Evolutionary conservation across 2,888 invertebrate genomes (phyloP).

Genomic region (Helleia helle): DNA sequence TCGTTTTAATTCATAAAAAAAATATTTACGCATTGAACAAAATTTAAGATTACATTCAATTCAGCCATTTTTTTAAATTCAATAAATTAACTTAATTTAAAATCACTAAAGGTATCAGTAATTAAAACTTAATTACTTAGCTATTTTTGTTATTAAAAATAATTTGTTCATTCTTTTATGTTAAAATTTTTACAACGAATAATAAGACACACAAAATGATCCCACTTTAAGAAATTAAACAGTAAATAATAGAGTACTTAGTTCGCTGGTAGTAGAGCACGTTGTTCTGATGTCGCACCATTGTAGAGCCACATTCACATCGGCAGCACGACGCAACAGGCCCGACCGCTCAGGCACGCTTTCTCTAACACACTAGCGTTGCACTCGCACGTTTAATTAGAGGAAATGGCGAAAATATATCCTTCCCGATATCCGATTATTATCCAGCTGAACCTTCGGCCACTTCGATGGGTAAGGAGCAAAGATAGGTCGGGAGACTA

Average conservation of each 20-base stretch:
- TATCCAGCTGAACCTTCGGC: background rate
- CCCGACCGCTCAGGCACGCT: slow-evolving; percentile 1
- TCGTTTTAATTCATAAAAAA: too few species aligned
- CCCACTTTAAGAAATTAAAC: background rate
- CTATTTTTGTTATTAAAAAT: too few species aligned
- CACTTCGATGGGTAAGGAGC: background rate
- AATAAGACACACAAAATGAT: too few species aligned
- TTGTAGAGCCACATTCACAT: background rate
- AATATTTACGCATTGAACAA: too few species aligned
- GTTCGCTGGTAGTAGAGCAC: slow-evolving; percentile 2
- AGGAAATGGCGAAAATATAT: slow-evolving; percentile 7
- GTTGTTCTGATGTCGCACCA: background rate
- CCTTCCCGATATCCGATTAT: slow-evolving; percentile 2
- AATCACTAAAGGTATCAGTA: too few species aligned
- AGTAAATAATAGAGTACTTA: background rate
- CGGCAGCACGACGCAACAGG: background rate
- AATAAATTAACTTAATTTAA: too few species aligned
- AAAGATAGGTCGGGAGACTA: too few species aligned
- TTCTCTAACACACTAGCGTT: slow-evolving; percentile 2
- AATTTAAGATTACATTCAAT: too few species aligned
- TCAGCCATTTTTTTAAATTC: too few species aligned
- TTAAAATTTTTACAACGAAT: too few species aligned
- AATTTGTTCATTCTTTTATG: too few species aligned
- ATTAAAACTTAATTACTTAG: too few species aligned
- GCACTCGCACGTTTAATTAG: background rate